These are phyloP conservation scores for Muscicapa adusta DNA, from an alignment of 2,113 vertebrate species.

Conservation along the genomic window DNA sequence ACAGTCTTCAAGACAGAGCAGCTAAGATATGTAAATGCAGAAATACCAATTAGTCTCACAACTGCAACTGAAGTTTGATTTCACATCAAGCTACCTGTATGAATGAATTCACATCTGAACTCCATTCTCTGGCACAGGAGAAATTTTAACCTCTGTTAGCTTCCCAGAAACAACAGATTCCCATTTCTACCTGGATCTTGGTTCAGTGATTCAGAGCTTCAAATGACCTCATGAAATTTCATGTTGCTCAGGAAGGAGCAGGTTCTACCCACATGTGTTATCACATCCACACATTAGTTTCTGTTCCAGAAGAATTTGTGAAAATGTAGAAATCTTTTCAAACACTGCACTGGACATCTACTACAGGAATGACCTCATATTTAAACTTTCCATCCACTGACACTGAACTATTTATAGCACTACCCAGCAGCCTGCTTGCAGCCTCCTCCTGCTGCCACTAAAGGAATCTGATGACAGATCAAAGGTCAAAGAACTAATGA, in stretches of 20 bases:
- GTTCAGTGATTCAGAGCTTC: background rate
- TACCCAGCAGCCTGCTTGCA: background rate
- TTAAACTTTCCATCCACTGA: background rate
- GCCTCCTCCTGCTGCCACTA: background rate
- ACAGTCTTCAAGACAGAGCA: background rate
- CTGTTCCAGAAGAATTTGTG: background rate
- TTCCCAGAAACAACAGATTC: background rate
- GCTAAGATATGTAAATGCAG: background rate
- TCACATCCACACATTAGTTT: background rate
- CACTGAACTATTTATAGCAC: background rate
- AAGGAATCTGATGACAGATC: constrained; percentile 41
- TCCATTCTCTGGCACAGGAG: background rate
- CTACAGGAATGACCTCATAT: background rate
- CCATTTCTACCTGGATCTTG: background rate
- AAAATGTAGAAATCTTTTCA: background rate
- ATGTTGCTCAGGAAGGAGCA: background rate
- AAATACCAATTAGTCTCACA: background rate
- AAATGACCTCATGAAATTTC: background rate
- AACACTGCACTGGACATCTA: background rate
- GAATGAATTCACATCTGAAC: background rate
- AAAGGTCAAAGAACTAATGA: constrained; percentile 61
- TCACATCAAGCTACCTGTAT: background rate
- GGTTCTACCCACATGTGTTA: background rate
- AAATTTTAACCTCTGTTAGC: background rate
- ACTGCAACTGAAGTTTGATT: background rate